Evolutionary conservation across 2,113 vertebrate genomes (phyloP).

Genomic region (Lynx canadensis): DNA sequence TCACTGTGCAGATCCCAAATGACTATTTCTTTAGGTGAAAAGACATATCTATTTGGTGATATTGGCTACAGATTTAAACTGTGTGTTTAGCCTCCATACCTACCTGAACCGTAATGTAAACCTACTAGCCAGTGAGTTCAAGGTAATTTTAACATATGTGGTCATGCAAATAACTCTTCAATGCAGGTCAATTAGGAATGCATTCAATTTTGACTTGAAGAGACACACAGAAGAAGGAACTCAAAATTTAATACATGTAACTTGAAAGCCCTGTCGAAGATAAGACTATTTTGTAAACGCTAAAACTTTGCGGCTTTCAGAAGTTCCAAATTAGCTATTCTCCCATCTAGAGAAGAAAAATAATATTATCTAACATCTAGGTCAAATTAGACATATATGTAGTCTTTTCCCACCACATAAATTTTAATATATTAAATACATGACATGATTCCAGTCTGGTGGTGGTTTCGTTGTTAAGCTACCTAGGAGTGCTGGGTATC

Average conservation of each 20-base stretch:
- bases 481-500: not conserved
- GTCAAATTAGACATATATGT: not conserved
- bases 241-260: not conserved
- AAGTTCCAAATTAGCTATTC: not conserved
- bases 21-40: not conserved
- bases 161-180: not conserved
- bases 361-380: not conserved
- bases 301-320: not conserved
- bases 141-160: not conserved
- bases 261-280: not conserved
- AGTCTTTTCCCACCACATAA: not conserved
- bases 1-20: not conserved
- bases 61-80: not conserved
- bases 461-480: not conserved
- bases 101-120: not conserved
- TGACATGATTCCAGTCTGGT: not conserved
- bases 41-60: not conserved
- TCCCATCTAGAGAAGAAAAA: not conserved
- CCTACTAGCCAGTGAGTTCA: not conserved
- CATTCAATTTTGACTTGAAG: not conserved
- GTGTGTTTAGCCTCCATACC: not conserved
- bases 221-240: not conserved
- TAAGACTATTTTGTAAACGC: not conserved
- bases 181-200: not conserved
- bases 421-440: not conserved